Evolutionary conservation across 2,797 vertebrate species (phyloP).

Genomic region (Naso thynnoides): DNA sequence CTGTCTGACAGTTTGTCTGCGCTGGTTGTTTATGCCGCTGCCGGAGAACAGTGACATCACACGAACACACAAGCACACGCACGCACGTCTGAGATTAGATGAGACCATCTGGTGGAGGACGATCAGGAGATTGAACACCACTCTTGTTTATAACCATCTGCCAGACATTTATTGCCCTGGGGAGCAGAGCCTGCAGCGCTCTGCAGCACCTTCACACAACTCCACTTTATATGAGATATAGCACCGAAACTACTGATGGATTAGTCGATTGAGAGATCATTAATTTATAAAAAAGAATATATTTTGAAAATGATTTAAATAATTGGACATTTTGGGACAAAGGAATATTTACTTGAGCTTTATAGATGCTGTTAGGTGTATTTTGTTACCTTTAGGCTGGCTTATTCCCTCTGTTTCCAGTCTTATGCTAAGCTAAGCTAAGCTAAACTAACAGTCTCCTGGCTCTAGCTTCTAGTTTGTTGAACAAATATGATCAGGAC

Average conservation of each 20-base stretch:
- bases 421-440: too few species aligned
- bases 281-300: not conserved
- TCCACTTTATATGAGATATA: conserved; percentile 17
- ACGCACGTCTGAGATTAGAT: conserved; percentile 74
- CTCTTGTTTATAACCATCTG: conserved; percentile 83
- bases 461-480: too few species aligned
- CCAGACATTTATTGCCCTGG: conserved; percentile 55
- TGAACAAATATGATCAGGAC: not conserved
- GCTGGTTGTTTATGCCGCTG: conserved; percentile 68
- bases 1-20: conserved; percentile 71
- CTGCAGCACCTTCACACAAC: conserved; percentile 47
- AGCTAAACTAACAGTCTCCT: too few species aligned
- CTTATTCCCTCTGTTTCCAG: too few species aligned
- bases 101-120: conserved; percentile 78
- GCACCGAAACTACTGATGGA: not conserved
- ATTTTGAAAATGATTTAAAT: conserved; percentile 4
- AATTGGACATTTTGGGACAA: not conserved
- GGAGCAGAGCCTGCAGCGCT: conserved; percentile 50
- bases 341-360: too few species aligned
- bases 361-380: not conserved
- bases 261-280: not conserved
- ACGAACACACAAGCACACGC: conserved; percentile 31
- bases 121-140: conserved; percentile 78
- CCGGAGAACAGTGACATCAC: conserved; percentile 49
- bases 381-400: not conserved